Evolutionary conservation across 2,113 vertebrate species (phyloP).

Genomic region (Orycteropus afer): DNA sequence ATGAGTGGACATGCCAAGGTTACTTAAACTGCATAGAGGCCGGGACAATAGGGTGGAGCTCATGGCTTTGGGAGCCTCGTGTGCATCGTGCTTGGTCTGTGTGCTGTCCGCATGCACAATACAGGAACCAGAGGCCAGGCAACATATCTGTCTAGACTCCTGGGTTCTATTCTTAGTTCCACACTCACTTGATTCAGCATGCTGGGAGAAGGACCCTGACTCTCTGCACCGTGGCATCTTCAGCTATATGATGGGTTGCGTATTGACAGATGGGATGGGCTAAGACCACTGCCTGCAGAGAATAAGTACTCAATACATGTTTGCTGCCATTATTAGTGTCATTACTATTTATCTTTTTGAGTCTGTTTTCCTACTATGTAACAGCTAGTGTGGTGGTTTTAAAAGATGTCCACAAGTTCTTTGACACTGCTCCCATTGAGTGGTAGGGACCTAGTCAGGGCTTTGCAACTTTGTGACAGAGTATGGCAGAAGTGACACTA

Average conservation of each 20-base stretch:
- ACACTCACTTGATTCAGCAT: background rate
- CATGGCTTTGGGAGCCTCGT: background rate
- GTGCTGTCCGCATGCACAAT: background rate
- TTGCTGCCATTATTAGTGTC: background rate
- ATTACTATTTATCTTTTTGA: no score
- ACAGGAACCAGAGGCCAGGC: background rate
- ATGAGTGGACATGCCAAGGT: background rate
- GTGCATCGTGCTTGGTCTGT: no score
- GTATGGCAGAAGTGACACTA: background rate
- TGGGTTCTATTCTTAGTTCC: background rate
- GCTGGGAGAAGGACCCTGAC: background rate
- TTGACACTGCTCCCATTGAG: background rate
- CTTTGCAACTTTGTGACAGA: background rate
- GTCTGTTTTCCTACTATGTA: background rate
- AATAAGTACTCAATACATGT: accelerated
- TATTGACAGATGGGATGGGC: accelerated
- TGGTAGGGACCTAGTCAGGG: background rate
- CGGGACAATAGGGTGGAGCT: no score
- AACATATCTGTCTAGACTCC: background rate
- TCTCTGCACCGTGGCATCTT: background rate
- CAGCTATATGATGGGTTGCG: background rate
- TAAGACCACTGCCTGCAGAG: background rate
- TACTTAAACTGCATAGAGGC: background rate
- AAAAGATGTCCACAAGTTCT: background rate
- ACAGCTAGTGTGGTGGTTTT: background rate